Conservation (phyloP, 2,888 invertebrate genomes). For the Criorhina ranunculi region DNA sequence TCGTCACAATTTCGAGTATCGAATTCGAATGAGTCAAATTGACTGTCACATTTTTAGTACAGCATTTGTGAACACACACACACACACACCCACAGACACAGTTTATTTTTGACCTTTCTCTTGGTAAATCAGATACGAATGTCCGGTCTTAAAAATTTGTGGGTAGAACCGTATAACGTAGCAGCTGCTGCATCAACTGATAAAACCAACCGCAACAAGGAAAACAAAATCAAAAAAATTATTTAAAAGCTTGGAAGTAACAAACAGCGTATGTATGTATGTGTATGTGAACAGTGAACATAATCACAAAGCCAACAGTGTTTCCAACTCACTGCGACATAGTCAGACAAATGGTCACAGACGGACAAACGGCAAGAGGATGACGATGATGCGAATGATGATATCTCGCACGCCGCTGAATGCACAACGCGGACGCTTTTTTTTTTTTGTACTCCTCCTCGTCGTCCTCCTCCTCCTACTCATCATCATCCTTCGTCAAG, state of each 20-base stretch:
- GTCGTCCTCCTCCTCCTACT: not conserved
- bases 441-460: not conserved
- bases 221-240: not conserved
- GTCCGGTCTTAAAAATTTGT: constrained; percentile 47
- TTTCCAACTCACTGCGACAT: constrained; percentile 9
- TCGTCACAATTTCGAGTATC: not conserved
- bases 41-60: not conserved
- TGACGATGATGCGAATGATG: constrained; percentile 71
- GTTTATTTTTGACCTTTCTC: constrained; percentile 25
- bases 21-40: not conserved
- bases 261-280: not conserved
- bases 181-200: constrained; percentile 40
- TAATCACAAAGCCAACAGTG: constrained; percentile 54
- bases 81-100: too few species aligned
- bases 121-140: constrained; percentile 48
- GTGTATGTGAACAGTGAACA: constrained; percentile 20
- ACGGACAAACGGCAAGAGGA: constrained; percentile 44
- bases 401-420: constrained; percentile 64
- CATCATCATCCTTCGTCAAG: too few species aligned
- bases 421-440: constrained; percentile 54
- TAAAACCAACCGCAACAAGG: constrained; percentile 45
- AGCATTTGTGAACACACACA: not conserved
- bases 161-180: constrained; percentile 31
- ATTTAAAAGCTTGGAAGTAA: constrained; percentile 44
- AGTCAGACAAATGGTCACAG: constrained; percentile 16